Base-by-base conservation (phyloP, 2,113 vertebrate species). In the Bubo scandiacus region DNA sequence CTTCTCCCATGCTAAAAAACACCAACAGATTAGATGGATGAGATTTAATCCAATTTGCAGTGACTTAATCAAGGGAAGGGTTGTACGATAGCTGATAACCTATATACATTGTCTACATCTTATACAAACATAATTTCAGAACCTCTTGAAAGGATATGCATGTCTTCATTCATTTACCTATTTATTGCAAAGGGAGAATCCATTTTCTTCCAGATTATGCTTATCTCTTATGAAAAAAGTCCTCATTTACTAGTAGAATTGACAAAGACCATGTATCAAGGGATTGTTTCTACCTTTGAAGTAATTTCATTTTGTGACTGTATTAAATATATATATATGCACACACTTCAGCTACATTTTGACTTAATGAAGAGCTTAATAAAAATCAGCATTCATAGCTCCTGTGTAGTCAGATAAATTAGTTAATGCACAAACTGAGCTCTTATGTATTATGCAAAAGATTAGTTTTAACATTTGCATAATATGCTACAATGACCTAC, bases 401-500 rank as follows among this genome's bases (percentile, higher is more conserved):
- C 93, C 88, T 92, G 73, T 85, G 19, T 96, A 98, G 98, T 95
- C 97, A 97, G 97, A 97, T 97, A 98, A 98, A 98, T 98, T 97
- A 98, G 97, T 96, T 98, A 98, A 98, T 98, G 93, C 96, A 97
- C 96, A 98, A 98, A 97, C 95, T 82, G 84, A 96, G 89, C 91
- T 97, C 97, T 98, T 96, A 98, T 98, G 98, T 98, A 98, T 98
- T 97, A 98, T 98, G 97, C 95, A 98, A 98, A 98, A 98, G 97
- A 97, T 98, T 98, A 97, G 92, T 92, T 97, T 97, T 96, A 95
- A 96, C 81, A 98, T 98, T 98, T 98, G 97, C 97, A 98, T 98
- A 98, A 98, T 98, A 90, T 97, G 92, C 71, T 97, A 97, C 97
- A 97, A 97, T 67, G 94, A 97, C 94, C 95, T 96, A 96, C 96